These are phyloP conservation scores for Galeruca laticollis DNA, from an alignment of 2,888 invertebrate genomes.

Conservation along the genomic window DNA sequence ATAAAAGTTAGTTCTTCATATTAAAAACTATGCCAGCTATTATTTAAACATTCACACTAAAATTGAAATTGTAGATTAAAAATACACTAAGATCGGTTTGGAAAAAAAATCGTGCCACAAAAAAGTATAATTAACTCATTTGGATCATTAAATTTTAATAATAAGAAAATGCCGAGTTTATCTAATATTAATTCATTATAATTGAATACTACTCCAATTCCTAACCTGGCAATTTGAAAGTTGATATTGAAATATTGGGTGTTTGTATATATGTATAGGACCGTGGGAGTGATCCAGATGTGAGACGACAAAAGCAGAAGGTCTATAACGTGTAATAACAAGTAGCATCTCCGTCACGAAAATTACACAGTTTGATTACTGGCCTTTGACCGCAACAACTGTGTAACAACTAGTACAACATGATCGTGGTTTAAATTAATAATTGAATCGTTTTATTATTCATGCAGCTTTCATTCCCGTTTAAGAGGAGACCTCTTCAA, in stretches of 20 bases:
- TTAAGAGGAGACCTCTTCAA: slow-evolving; percentile 31
- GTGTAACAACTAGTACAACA: slow-evolving; percentile 56
- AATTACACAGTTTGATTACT: slow-evolving; percentile 56
- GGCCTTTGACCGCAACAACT: slow-evolving; percentile 60
- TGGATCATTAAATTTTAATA: background rate
- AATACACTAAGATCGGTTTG: no score
- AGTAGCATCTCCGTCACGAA: slow-evolving; percentile 49
- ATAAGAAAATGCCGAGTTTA: background rate
- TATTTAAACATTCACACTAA: no score
- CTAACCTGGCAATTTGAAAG: slow-evolving; percentile 32
- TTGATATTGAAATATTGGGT: slow-evolving; percentile 50
- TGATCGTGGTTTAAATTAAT: slow-evolving; percentile 53
- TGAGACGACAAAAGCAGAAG: slow-evolving; percentile 40
- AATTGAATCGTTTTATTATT: slow-evolving; percentile 44
- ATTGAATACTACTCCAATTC: slow-evolving; percentile 14
- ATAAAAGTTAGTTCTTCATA: no score
- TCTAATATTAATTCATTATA: slow-evolving; percentile 2
- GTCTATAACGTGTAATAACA: slow-evolving; percentile 42
- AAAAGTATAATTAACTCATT: background rate
- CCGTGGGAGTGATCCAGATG: slow-evolving; percentile 47
- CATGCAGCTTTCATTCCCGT: slow-evolving; percentile 36
- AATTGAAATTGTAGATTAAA: no score
- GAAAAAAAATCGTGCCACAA: background rate
- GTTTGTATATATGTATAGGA: slow-evolving; percentile 48
- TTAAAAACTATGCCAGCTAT: no score